These are phyloP conservation scores for Diachasmimorpha longicaudata DNA, from an alignment of 1,140 invertebrate genomes.

Conservation along the genomic window DNA sequence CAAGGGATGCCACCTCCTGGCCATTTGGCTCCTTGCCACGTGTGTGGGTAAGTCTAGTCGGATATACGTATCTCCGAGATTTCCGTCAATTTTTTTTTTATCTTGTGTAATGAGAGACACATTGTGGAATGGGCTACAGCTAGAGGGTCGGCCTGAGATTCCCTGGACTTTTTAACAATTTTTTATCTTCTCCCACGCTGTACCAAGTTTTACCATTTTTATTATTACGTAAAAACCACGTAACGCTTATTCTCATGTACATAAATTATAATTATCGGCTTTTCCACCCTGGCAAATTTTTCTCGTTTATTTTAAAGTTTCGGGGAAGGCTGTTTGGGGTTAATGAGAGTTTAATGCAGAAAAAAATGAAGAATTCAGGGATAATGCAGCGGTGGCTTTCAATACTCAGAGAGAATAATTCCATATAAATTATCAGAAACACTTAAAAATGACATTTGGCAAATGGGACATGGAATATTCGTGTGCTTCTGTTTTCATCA, in stretches of 20 bases:
- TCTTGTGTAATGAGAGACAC: not conserved
- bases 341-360: not conserved
- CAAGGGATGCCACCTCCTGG: constrained; percentile 34
- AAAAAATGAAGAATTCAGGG: not conserved
- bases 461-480: too few relatives aligned
- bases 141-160: not conserved
- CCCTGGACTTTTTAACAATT: not conserved
- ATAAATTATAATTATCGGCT: not conserved
- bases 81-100: not conserved
- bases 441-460: too few relatives aligned
- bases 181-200: too few relatives aligned
- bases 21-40: constrained; percentile 43
- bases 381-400: not conserved
- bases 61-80: constrained; percentile 9
- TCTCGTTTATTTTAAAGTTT: not conserved
- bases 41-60: constrained; percentile 46
- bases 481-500: too few relatives aligned
- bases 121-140: not conserved
- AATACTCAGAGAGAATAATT: too few relatives aligned
- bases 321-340: not conserved
- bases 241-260: not conserved
- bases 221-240: not conserved
- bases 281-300: not conserved
- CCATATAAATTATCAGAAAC: too few relatives aligned
- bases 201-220: not conserved